A percentile compares a stretch with the other conserved stretches of the same genome.
These are phyloP conservation scores for Antheraea assamensis DNA, from an alignment of 2,888 invertebrate genomes.

Conservation along the genomic window DNA sequence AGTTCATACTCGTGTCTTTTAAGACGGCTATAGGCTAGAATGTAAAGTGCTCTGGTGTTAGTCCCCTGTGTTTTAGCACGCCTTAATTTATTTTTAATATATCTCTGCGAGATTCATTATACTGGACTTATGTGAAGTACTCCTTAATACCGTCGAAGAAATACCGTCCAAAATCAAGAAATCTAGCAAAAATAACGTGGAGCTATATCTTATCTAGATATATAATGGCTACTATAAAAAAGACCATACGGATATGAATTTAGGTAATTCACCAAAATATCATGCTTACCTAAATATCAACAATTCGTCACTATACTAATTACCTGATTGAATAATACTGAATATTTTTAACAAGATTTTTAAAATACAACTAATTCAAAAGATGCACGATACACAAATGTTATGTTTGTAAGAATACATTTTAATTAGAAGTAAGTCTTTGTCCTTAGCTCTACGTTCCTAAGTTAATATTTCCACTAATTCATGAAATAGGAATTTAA, in stretches of 20 bases:
- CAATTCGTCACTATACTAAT: too few species aligned
- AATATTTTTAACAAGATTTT: too few species aligned
- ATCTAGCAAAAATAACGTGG: neutral
- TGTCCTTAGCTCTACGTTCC: too few species aligned
- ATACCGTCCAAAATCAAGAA: neutral
- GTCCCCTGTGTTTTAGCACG: slow-evolving; percentile 39
- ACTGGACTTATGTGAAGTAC: neutral
- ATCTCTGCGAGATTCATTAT: neutral
- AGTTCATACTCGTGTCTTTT: slow-evolving; percentile 63
- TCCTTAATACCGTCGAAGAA: neutral
- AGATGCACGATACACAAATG: too few species aligned
- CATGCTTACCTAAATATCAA: too few species aligned
- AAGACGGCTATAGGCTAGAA: slow-evolving; percentile 69
- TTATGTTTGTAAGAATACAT: too few species aligned
- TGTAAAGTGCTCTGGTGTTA: slow-evolving; percentile 56
- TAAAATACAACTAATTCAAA: too few species aligned
- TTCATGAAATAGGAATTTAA: too few species aligned
- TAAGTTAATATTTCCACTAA: too few species aligned
- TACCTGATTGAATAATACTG: too few species aligned
- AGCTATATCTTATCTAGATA: neutral
- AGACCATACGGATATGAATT: neutral
- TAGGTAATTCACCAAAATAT: too few species aligned
- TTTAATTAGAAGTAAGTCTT: too few species aligned
- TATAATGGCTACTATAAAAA: neutral
- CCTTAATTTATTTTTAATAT: neutral